Conservation (phyloP, 1,140 invertebrate genomes). For the Zaprionus capensis region DNA sequence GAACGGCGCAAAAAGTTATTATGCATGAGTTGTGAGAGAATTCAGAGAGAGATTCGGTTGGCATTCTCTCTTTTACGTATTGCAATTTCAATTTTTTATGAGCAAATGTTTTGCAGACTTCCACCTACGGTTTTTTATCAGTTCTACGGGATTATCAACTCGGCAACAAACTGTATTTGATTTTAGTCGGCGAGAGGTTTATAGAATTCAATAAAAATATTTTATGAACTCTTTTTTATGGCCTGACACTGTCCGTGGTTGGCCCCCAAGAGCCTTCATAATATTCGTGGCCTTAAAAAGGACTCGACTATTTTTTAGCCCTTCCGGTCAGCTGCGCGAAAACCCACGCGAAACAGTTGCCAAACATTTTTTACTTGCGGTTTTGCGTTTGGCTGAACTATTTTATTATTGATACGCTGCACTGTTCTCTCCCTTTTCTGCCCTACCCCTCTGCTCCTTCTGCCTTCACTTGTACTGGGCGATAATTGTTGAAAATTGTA, state of each 20-base stretch:
- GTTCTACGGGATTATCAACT: neutral
- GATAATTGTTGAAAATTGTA: constrained; percentile 34
- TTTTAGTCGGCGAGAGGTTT: constrained; percentile 5
- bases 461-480: neutral
- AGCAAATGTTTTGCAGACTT: constrained; percentile 3
- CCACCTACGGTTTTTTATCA: constrained; percentile 9
- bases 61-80: neutral
- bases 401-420: constrained; percentile 34
- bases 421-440: neutral
- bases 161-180: neutral
- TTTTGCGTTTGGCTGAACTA: neutral
- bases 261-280: neutral
- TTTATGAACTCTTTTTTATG: constrained; percentile 15
- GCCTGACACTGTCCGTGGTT: neutral
- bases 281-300: neutral
- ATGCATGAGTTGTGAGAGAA: constrained; percentile 20
- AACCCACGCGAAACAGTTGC: constrained; percentile 12
- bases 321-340: constrained; percentile 16
- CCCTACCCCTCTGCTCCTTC: neutral
- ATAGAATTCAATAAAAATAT: constrained; percentile 27
- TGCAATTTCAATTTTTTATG: constrained; percentile 38
- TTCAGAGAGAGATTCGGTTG: no score
- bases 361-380: neutral
- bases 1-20: constrained; percentile 24
- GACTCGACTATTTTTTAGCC: constrained; percentile 24